These are phyloP conservation scores for Malaclemys terrapin DNA, from an alignment of 2,113 vertebrate species.

Conservation along the genomic window DNA sequence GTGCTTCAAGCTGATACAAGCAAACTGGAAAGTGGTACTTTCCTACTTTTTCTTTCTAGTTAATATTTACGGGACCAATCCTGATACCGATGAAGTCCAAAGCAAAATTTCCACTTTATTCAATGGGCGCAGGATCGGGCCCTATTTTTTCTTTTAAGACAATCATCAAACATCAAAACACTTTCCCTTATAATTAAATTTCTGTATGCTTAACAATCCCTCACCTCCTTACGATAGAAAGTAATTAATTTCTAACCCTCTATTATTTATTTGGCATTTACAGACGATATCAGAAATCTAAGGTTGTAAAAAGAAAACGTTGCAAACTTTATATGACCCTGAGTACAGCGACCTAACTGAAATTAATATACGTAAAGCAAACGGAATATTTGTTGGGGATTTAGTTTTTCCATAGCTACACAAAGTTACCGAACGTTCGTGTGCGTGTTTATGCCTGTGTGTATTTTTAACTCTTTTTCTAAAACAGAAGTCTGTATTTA, in stretches of 20 bases:
- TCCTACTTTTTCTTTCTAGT: not conserved
- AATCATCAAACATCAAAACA: not conserved
- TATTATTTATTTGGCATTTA: constrained; percentile 33
- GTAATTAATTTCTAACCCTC: not conserved
- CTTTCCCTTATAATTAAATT: not conserved
- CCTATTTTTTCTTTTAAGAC: not conserved
- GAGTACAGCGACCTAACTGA: constrained; percentile 34
- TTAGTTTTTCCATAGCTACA: constrained; percentile 46
- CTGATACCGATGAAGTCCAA: constrained; percentile 7
- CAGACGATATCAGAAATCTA: constrained; percentile 15
- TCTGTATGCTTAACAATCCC: not conserved
- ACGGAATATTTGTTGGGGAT: constrained; percentile 6
- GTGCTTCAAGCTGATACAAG: constrained; percentile 47
- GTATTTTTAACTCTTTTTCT: constrained; percentile 44
- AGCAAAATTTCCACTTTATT: constrained; percentile 25
- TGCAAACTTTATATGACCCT: constrained; percentile 25
- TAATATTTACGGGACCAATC: not conserved
- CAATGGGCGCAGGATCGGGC: not conserved
- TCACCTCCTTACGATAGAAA: not conserved
- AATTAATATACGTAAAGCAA: constrained; percentile 30
- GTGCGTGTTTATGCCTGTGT: not conserved
- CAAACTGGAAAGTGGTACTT: constrained; percentile 45
- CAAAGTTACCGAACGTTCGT: constrained; percentile 36
- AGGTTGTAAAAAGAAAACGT: not conserved
- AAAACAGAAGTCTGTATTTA: constrained; percentile 11